Evolutionary conservation across 2,888 invertebrate genomes (phyloP).

Genomic region (Eristalinus sepulchralis): DNA sequence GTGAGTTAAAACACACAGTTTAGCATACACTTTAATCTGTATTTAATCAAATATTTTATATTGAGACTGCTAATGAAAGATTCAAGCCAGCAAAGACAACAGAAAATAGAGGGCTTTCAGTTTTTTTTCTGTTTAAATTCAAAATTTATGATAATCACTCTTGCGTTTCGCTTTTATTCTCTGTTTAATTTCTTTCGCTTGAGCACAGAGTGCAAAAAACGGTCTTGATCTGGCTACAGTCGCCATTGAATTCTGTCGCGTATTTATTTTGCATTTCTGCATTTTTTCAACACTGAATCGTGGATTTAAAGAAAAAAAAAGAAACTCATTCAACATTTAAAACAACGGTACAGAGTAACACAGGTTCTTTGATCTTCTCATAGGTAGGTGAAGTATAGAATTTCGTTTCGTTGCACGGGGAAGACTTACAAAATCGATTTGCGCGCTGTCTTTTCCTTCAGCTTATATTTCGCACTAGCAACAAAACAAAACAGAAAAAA

Average conservation of each 20-base stretch:
- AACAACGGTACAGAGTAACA: not conserved
- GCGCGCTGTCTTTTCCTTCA: not conserved
- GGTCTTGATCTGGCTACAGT: constrained; percentile 12
- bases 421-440: not conserved
- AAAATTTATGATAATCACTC: constrained; percentile 15
- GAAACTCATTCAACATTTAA: not conserved
- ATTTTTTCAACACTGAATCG: not conserved
- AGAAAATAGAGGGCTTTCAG: not conserved
- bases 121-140: constrained; percentile 23
- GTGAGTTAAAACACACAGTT: too few relatives aligned
- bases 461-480: not conserved
- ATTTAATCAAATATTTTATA: too few relatives aligned
- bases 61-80: not conserved
- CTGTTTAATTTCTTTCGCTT: not conserved
- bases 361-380: not conserved
- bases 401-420: not conserved
- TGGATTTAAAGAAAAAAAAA: too few relatives aligned
- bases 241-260: constrained; percentile 4
- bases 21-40: too few relatives aligned
- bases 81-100: not conserved
- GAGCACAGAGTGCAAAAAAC: not conserved
- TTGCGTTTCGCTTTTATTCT: constrained; percentile 9
- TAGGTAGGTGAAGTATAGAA: not conserved
- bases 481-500: not conserved
- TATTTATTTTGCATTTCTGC: constrained; percentile 25